These are phyloP conservation scores for Oncorhynchus kisutch DNA, from an alignment of 2,113 vertebrate species.

Conservation along the genomic window DNA sequence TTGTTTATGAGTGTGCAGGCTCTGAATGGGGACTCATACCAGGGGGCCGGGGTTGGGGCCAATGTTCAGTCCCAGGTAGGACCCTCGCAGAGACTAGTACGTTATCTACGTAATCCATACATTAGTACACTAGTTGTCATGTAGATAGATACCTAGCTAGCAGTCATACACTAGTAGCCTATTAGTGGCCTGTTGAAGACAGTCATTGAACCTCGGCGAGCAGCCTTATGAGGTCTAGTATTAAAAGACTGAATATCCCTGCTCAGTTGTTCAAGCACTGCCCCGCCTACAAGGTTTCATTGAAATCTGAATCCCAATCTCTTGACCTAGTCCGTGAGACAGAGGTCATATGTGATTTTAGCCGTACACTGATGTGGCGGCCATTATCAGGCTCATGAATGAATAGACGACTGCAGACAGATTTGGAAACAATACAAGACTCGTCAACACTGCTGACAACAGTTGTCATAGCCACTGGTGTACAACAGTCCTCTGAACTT, in stretches of 20 bases:
- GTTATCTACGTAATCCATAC: no score
- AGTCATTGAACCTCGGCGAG: no score
- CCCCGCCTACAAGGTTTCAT: neutral
- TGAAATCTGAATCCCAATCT: neutral
- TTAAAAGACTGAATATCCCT: no score
- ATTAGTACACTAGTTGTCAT: no score
- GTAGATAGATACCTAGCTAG: no score
- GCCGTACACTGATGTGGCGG: conserved; percentile 46
- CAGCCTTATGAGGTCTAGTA: no score
- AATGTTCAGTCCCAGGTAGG: conserved; percentile 99
- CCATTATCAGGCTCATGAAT: conserved; percentile 62
- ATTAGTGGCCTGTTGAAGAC: no score
- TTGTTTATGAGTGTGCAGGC: conserved; percentile 99
- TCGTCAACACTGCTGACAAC: conserved; percentile 66
- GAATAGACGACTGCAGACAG: conserved; percentile 68
- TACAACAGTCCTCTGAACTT: conserved; percentile 61
- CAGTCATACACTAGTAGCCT: no score
- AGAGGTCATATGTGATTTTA: conserved; percentile 55
- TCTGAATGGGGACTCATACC: conserved; percentile 99
- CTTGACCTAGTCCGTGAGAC: conserved; percentile 52
- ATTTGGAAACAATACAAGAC: conserved; percentile 72
- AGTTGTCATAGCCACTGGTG: conserved; percentile 66
- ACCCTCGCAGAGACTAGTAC: no score
- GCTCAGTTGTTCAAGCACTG: conserved; percentile 12
- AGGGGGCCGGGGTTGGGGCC: conserved; percentile 99